Percentiles rank a stretch among this genome's conserved stretches.
phyloP scores from a whole-genome alignment of 2,888 invertebrate species.

The Lamproptera curius region DNA sequence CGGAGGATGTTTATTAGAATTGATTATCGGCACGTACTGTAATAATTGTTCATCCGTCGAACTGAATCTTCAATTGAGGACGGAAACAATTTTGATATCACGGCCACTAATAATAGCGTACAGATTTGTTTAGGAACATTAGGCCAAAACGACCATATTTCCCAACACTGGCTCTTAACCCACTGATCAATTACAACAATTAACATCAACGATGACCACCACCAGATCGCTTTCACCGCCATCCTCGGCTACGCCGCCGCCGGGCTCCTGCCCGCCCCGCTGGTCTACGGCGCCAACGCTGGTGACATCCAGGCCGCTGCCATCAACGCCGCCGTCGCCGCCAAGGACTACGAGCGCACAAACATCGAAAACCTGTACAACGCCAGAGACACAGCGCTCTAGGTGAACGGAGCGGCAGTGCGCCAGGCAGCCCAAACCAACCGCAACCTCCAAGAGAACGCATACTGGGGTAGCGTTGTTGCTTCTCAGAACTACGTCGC shows the following conservation, averaged over 20 bases:
- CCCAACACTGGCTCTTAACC: too few relatives aligned
- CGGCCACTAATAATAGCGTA: too few relatives aligned
- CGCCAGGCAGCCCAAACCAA: conserved; percentile 54
- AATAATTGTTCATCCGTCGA: too few relatives aligned
- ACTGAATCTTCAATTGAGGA: too few relatives aligned
- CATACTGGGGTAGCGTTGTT: conserved; percentile 64
- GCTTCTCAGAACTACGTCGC: conserved; percentile 64
- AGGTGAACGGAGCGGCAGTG: conserved; percentile 59
- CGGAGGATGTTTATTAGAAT: too few relatives aligned
- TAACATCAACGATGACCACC: too few relatives aligned
- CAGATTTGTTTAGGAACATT: too few relatives aligned
- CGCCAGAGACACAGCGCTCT: conserved; percentile 59
- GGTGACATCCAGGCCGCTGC: conserved; percentile 69
- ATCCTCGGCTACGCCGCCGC: conserved; percentile 59
- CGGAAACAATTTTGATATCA: too few relatives aligned
- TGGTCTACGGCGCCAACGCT: conserved; percentile 53
- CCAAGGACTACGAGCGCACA: conserved; percentile 56
- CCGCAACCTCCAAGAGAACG: conserved; percentile 65
- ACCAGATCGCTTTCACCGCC: conserved; percentile 1
- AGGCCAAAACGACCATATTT: too few relatives aligned
- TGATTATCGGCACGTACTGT: too few relatives aligned
- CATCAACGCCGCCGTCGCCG: conserved; percentile 64
- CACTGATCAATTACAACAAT: too few relatives aligned
- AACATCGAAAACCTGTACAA: conserved; percentile 54
- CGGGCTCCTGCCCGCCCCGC: conserved; percentile 51